phyloP scores from a whole-genome alignment of 2,888 invertebrate species.

The Dryadula phaetusa region DNA sequence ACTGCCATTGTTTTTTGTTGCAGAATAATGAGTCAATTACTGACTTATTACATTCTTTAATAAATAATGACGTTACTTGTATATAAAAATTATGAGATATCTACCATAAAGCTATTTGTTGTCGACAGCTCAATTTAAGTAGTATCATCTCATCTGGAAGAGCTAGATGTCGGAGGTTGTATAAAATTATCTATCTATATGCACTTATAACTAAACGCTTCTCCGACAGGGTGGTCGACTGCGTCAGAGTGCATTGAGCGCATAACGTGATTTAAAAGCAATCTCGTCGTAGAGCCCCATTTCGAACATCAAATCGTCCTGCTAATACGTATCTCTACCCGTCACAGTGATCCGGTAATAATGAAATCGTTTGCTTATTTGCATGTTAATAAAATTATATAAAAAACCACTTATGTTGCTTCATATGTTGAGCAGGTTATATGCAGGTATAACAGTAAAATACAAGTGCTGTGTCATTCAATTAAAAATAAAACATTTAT shows the following conservation, averaged over 20 bases:
- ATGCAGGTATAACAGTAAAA: neutral
- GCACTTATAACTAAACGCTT: neutral
- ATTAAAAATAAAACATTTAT: neutral
- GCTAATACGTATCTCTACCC: conserved; percentile 26
- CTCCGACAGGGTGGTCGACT: conserved; percentile 26
- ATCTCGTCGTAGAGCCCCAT: conserved; percentile 74
- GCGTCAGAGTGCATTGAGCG: conserved; percentile 54
- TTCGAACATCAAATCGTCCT: conserved; percentile 64
- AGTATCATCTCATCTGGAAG: neutral
- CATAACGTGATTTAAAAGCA: conserved; percentile 79
- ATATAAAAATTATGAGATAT: neutral
- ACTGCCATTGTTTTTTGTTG: conserved; percentile 10
- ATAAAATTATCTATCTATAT: conserved; percentile 3
- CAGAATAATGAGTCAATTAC: neutral
- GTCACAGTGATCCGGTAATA: conserved; percentile 23
- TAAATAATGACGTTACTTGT: neutral
- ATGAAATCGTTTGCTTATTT: conserved; percentile 4
- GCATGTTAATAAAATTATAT: conserved; percentile 2
- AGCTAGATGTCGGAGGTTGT: conserved; percentile 9
- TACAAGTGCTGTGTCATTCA: neutral
- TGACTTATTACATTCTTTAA: neutral
- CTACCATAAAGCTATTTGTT: neutral
- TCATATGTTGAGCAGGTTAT: neutral
- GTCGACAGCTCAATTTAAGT: neutral
- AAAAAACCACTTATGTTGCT: neutral